Evolutionary conservation across 2,888 invertebrate genomes (phyloP).

Genomic region (Ichneumoninae sp.): DNA sequence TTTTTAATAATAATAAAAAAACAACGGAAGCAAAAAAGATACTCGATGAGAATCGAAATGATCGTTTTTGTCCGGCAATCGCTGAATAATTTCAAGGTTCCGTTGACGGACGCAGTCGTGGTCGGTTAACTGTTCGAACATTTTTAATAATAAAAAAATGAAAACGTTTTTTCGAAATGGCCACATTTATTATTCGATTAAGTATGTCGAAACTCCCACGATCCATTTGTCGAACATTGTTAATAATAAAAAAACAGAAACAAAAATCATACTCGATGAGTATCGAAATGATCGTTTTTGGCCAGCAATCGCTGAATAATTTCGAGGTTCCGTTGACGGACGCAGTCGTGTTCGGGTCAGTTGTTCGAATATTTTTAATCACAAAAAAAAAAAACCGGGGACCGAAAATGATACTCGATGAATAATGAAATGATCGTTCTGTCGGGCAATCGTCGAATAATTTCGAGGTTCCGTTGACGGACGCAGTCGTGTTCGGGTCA

Average conservation of each 20-base stretch:
- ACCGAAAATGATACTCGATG: slow-evolving; percentile 1
- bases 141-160: neutral
- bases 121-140: too few species aligned
- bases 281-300: neutral
- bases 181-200: slow-evolving; percentile 35
- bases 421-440: slow-evolving; percentile 38
- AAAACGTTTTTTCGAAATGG: slow-evolving; percentile 31
- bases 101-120: too few species aligned
- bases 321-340: too few species aligned
- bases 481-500: too few species aligned
- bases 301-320: slow-evolving; percentile 14
- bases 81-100: neutral
- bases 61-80: slow-evolving; percentile 5
- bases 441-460: slow-evolving; percentile 20
- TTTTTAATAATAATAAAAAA: too few species aligned
- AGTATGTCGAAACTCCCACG: slow-evolving; percentile 43
- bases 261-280: neutral
- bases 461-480: too few species aligned
- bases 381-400: neutral
- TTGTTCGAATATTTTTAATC: too few species aligned
- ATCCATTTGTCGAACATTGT: slow-evolving; percentile 43
- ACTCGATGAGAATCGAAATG: too few species aligned
- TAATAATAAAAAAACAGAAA: neutral
- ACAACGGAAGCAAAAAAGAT: neutral
- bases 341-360: too few species aligned